A percentile compares a stretch with the other conserved stretches of the same genome.
Evolutionary conservation across 1,140 invertebrate genomes (phyloP).

Genomic region (Gyrodactylus bullatarudis): DNA sequence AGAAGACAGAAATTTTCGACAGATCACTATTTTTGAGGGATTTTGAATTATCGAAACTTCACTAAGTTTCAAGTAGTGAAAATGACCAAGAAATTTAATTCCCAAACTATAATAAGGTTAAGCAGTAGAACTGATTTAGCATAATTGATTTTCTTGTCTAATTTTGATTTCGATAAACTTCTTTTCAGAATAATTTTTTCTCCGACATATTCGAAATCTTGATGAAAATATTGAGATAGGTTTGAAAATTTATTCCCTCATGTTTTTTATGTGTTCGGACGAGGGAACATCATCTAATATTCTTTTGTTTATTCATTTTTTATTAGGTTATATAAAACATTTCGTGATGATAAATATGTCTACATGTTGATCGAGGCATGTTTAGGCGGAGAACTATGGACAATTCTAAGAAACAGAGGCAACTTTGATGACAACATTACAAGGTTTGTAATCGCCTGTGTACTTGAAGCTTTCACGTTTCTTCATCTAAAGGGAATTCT

Average conservation of each 20-base stretch:
- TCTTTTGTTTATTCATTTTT: too few relatives aligned
- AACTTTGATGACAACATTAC: slow-evolving; percentile 24
- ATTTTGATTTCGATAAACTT: too few relatives aligned
- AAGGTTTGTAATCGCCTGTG: slow-evolving; percentile 67
- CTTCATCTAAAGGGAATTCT: slow-evolving; percentile 76
- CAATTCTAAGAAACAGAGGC: slow-evolving; percentile 5
- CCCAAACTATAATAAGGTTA: too few relatives aligned
- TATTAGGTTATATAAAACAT: slow-evolving; percentile 36
- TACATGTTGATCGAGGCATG: slow-evolving; percentile 7
- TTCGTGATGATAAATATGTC: slow-evolving; percentile 6
- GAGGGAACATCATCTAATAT: too few relatives aligned
- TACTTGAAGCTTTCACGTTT: slow-evolving; percentile 79
- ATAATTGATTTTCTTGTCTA: too few relatives aligned
- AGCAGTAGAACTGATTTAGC: too few relatives aligned
- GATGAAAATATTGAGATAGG: neutral
- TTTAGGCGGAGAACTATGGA: slow-evolving; percentile 9
- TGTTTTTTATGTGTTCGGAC: neutral
- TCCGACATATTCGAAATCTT: neutral
- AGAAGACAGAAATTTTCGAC: too few relatives aligned
- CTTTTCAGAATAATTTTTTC: neutral
- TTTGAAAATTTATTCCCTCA: neutral
- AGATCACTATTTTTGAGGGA: too few relatives aligned
- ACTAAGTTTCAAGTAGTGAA: too few relatives aligned
- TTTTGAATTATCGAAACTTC: too few relatives aligned
- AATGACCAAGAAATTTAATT: too few relatives aligned